A percentile compares a stretch with the other conserved stretches of the same genome.
Conservation (phyloP, 1,140 invertebrate species). For the Diabrotica undecimpunctata region DNA sequence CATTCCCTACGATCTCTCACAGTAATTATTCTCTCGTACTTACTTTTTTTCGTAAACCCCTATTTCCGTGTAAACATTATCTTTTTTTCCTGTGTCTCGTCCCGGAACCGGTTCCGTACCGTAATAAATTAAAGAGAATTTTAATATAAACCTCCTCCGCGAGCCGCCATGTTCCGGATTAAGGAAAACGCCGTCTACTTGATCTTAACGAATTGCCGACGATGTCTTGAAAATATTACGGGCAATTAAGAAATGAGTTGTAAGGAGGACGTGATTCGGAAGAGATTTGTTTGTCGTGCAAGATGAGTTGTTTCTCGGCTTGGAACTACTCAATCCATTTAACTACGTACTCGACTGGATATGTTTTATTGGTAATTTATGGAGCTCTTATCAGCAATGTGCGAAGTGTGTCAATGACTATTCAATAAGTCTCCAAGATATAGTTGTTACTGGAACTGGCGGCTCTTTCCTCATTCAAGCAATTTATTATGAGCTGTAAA, state of each 20-base stretch:
- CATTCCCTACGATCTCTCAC: background rate
- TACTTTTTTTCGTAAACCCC: background rate
- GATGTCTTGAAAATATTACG: conserved; percentile 13
- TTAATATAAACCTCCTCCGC: conserved; percentile 14
- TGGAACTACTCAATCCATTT: background rate
- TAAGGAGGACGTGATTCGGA: conserved; percentile 4
- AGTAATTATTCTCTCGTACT: background rate
- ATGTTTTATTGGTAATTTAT: too few species aligned
- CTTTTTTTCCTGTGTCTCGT: background rate
- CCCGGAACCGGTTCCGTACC: background rate
- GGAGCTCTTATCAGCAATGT: too few species aligned
- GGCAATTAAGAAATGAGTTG: conserved; percentile 14
- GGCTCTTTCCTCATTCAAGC: too few species aligned
- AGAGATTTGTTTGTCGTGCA: conserved; percentile 6
- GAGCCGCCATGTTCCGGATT: conserved; percentile 8
- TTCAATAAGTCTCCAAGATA: too few species aligned
- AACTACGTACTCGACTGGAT: background rate
- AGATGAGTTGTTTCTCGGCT: background rate
- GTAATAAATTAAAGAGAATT: conserved; percentile 9
- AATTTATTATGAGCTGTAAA: too few species aligned
- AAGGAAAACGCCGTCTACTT: conserved; percentile 12
- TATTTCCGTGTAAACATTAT: background rate
- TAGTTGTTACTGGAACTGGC: too few species aligned
- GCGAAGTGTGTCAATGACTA: too few species aligned
- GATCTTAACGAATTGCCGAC: conserved; percentile 12